These are phyloP conservation scores for Isurus oxyrinchus DNA, from an alignment of 2,113 vertebrate genomes.

Conservation along the genomic window DNA sequence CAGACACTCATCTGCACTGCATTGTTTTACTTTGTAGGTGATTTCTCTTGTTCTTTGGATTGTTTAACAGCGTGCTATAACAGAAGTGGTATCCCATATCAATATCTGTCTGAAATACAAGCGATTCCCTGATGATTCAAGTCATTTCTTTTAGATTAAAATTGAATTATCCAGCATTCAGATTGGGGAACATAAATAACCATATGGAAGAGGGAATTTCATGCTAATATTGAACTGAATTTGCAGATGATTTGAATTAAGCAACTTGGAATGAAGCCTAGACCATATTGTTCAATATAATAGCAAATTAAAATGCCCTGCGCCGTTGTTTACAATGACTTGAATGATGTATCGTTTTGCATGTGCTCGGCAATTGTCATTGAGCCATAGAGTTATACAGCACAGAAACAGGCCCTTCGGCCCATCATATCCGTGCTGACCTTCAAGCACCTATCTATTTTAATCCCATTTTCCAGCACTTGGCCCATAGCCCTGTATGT, in stretches of 20 bases:
- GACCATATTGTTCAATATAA: not conserved
- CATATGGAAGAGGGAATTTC: not conserved
- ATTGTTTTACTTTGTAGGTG: not conserved
- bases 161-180: not conserved
- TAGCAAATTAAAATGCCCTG: not conserved
- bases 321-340: not conserved
- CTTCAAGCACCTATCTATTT: too few species aligned
- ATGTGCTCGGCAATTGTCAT: not conserved
- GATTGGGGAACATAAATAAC: not conserved
- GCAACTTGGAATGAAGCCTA: not conserved
- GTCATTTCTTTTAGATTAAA: not conserved
- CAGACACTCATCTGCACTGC: not conserved
- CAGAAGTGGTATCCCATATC: not conserved
- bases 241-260: not conserved
- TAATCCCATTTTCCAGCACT: too few species aligned
- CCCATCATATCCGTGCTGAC: too few species aligned
- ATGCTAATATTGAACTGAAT: not conserved
- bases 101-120: not conserved
- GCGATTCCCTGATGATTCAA: not conserved
- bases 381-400: too few species aligned
- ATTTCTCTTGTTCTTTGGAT: not conserved
- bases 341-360: not conserved
- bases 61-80: not conserved
- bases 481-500: too few species aligned
- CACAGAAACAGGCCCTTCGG: too few species aligned